phyloP scores from a whole-genome alignment of 2,888 invertebrate species.

The Perdita meconis region DNA sequence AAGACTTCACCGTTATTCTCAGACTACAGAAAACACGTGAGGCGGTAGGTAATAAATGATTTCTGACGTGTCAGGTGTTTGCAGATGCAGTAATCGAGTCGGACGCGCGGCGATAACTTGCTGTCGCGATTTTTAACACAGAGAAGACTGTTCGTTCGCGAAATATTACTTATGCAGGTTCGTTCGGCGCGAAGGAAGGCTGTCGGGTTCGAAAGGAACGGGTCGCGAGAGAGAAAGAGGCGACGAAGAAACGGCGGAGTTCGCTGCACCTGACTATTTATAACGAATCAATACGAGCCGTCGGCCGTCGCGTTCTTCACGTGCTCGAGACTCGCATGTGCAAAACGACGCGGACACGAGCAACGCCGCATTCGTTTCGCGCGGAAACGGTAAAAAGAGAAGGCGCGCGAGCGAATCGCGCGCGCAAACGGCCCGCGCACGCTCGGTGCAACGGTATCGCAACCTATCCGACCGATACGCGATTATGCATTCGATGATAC shows the following conservation, averaged over 20 bases:
- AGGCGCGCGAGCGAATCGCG: slow-evolving; percentile 17
- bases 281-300: slow-evolving; percentile 72
- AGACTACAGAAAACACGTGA: neutral
- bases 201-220: neutral
- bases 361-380: slow-evolving; percentile 22
- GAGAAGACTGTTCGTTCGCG: neutral
- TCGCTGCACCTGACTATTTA: slow-evolving; percentile 73
- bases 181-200: neutral
- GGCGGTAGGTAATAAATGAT: slow-evolving; percentile 26
- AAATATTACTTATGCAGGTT: neutral
- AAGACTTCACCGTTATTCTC: no score
- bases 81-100: slow-evolving; percentile 32
- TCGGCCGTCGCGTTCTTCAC: slow-evolving; percentile 62
- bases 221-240: slow-evolving; percentile 7
- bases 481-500: slow-evolving; percentile 27
- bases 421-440: slow-evolving; percentile 5
- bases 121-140: neutral
- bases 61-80: slow-evolving; percentile 31
- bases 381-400: slow-evolving; percentile 29
- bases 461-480: neutral
- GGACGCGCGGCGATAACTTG: slow-evolving; percentile 10
- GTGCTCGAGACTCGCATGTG: slow-evolving; percentile 51
- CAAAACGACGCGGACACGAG: slow-evolving; percentile 23
- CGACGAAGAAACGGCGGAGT: slow-evolving; percentile 43
- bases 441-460: slow-evolving; percentile 11